phyloP scores from a whole-genome alignment of 2,113 vertebrate genomes.

The Oxyura jamaicensis region DNA sequence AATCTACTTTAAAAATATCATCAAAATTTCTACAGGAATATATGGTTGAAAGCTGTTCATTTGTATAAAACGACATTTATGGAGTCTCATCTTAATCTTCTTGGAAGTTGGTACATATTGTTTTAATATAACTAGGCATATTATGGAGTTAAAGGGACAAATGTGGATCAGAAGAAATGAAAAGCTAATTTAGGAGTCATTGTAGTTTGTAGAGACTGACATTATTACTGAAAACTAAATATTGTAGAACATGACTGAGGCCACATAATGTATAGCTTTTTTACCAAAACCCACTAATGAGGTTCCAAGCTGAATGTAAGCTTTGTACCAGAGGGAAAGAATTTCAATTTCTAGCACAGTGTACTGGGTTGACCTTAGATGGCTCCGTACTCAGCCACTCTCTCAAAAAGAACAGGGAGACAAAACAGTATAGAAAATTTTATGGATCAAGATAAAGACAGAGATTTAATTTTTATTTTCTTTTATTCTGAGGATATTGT shows the following conservation, averaged over 20 bases:
- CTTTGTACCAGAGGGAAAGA: not conserved
- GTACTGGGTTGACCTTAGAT: not conserved
- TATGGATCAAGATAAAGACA: not conserved
- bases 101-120: not conserved
- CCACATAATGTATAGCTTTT: not conserved
- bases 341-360: not conserved
- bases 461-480: not conserved
- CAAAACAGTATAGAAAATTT: not conserved
- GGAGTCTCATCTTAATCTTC: not conserved
- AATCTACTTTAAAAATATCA: not conserved
- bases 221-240: not conserved
- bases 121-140: not conserved
- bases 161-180: not conserved
- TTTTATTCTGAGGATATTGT: not conserved
- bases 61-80: not conserved
- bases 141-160: not conserved
- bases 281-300: not conserved
- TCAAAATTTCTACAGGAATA: not conserved
- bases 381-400: not conserved
- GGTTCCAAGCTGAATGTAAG: not conserved
- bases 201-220: not conserved
- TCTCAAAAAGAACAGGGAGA: not conserved
- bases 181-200: not conserved
- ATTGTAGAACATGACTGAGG: not conserved
- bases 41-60: not conserved